Evolutionary conservation across 1,140 invertebrate genomes (phyloP), one percentile per base, ranked within the genome.

Genomic region (Daktulosphaira vitifoliae): DNA sequence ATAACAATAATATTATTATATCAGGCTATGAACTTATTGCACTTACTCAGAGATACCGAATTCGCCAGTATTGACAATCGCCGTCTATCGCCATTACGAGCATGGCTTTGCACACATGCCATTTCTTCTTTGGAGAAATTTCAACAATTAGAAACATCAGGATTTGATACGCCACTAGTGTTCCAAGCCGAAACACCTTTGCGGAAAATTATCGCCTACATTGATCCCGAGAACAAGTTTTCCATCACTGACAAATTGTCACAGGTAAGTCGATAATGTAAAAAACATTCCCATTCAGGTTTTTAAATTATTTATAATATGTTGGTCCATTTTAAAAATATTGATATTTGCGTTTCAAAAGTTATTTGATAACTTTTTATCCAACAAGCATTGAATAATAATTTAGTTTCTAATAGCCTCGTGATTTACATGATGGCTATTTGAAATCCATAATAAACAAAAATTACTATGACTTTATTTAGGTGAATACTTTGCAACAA

Each of bases 401-500:
- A n/a, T n/a, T n/a, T n/a, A n/a, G n/a, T n/a, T n/a, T n/a, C n/a
- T n/a, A n/a, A n/a, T n/a, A n/a, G n/a, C n/a, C n/a, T n/a, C n/a
- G n/a, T n/a, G n/a, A n/a, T n/a, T n/a, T n/a, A n/a, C n/a, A n/a
- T n/a, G n/a, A n/a, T n/a, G n/a, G n/a, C n/a, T n/a, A n/a, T n/a
- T n/a, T n/a, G n/a, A n/a, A n/a, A n/a, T n/a, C n/a, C n/a, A n/a
- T n/a, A n/a, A n/a, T n/a, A n/a, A n/a, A n/a, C n/a, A n/a, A n/a
- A n/a, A n/a, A n/a, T n/a, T n/a, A n/a, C n/a, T n/a, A n/a, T n/a
- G n/a, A n/a, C 29, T 33, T 11, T 33, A 11, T 5, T 69, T 72
- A 89, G 86, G 87, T 97, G 3, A 96, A 96, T 70, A 92, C 90
- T 6, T 76, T 97, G 15, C 89, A 96, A 74, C 94, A 98, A 75